Conservation (phyloP, 2,113 vertebrate genomes). For the Limnothrissa miodon region DNA sequence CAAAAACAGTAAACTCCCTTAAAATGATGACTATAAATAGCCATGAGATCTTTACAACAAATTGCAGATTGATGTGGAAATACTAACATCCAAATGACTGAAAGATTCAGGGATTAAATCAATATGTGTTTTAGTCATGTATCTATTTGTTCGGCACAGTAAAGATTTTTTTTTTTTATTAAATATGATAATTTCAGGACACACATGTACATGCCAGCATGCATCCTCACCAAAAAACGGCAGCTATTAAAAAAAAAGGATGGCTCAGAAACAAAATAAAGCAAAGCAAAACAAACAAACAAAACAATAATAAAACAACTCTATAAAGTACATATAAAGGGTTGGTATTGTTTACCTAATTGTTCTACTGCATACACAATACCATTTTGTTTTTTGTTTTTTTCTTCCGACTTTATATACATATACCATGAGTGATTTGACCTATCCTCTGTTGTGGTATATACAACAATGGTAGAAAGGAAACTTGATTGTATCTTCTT, state of each 20-base stretch:
- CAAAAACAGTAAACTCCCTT: slow-evolving; percentile 16
- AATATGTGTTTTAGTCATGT: slow-evolving; percentile 68
- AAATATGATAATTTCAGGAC: slow-evolving; percentile 99
- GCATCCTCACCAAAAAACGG: slow-evolving; percentile 98
- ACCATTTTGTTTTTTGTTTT: slow-evolving; percentile 69
- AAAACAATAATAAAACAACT: slow-evolving; percentile 59
- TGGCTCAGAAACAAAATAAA: slow-evolving; percentile 86
- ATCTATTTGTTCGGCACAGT: slow-evolving; percentile 86
- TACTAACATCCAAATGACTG: slow-evolving; percentile 14
- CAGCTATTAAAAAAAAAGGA: slow-evolving; percentile 94
- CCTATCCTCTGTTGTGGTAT: slow-evolving; percentile 74
- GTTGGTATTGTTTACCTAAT: slow-evolving; percentile 83
- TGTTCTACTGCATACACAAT: slow-evolving; percentile 99
- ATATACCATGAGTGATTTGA: slow-evolving; percentile 81
- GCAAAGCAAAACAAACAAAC: neutral
- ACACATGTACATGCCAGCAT: slow-evolving; percentile 99
- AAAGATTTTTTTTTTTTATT: slow-evolving; percentile 95
- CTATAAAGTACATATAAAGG: slow-evolving; percentile 77
- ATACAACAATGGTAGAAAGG: slow-evolving; percentile 81
- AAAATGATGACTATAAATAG: slow-evolving; percentile 9
- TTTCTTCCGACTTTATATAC: slow-evolving; percentile 89
- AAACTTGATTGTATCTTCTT: slow-evolving; percentile 84
- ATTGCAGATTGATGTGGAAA: neutral
- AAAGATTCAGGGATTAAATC: neutral
- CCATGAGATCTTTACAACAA: slow-evolving; percentile 7